A percentile compares a stretch with the other conserved stretches of the same genome.
Conservation (phyloP, 2,797 vertebrate genomes). For the Arctocebus calabarensis region DNA sequence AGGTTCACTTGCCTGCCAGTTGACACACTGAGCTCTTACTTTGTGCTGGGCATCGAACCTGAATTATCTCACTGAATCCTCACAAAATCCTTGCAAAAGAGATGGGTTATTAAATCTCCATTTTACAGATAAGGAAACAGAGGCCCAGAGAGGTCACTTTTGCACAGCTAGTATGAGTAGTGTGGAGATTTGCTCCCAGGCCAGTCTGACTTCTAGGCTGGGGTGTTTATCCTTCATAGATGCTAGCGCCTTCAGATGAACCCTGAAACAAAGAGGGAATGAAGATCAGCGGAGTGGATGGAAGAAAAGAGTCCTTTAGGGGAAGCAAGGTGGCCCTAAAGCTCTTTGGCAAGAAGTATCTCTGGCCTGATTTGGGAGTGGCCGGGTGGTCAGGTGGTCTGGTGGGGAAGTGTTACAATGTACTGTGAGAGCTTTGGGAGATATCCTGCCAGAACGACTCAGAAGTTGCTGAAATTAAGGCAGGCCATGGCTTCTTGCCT, state of each 20-base stretch:
- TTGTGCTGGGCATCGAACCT: rapidly evolving
- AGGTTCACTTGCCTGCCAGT: neutral
- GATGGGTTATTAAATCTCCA: neutral
- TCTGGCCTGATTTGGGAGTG: rapidly evolving
- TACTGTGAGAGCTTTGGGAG: neutral
- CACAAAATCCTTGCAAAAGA: too few species aligned
- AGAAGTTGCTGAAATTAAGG: neutral
- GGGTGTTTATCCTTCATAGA: neutral
- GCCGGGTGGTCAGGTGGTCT: neutral
- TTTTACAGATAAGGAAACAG: neutral
- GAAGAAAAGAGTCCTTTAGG: neutral
- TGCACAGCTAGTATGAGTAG: too few species aligned
- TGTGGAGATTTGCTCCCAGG: neutral
- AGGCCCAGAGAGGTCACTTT: neutral
- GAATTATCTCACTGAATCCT: neutral
- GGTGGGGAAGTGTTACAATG: rapidly evolving
- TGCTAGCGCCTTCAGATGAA: neutral
- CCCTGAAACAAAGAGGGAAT: rapidly evolving
- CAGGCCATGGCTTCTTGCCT: neutral
- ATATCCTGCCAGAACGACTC: neutral
- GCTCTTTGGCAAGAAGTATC: neutral
- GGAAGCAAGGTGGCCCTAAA: neutral
- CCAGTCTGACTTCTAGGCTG: neutral
- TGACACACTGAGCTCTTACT: neutral
- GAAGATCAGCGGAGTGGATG: neutral